Percentiles rank a stretch among this genome's conserved stretches.
Conservation (phyloP, 2,888 invertebrate species). For the Achlya flavicornis region DNA sequence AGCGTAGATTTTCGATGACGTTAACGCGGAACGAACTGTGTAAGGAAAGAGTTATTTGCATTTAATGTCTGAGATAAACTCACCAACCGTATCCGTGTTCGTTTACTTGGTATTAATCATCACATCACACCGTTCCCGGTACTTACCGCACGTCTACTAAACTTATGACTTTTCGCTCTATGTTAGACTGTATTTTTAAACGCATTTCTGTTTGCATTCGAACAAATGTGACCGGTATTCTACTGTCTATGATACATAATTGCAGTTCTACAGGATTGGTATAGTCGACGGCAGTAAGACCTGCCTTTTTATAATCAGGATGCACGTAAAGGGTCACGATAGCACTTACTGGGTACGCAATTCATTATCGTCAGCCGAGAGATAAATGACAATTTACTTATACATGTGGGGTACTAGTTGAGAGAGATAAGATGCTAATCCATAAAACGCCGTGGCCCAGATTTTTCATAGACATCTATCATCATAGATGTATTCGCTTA, state of each 20-base stretch:
- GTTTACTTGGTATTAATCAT: slow-evolving; percentile 31
- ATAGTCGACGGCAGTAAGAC: background rate
- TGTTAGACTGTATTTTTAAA: background rate
- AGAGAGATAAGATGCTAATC: background rate
- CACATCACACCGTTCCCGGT: slow-evolving; percentile 22
- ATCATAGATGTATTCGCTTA: too few species aligned
- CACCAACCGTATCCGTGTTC: slow-evolving; percentile 32
- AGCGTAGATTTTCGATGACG: slow-evolving; percentile 5
- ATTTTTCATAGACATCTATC: too few species aligned
- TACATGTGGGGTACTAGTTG: background rate
- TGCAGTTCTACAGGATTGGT: background rate
- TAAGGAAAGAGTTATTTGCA: slow-evolving; percentile 6
- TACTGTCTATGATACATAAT: too few species aligned
- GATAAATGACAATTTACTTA: background rate
- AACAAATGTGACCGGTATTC: background rate
- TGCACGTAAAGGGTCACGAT: background rate
- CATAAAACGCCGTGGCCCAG: background rate
- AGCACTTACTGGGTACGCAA: background rate
- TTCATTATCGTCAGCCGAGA: background rate
- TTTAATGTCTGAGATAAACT: slow-evolving; percentile 5
- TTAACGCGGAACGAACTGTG: slow-evolving; percentile 12
- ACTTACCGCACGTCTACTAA: background rate
- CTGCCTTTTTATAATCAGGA: background rate
- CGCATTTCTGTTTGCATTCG: background rate
- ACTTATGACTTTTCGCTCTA: background rate